Base-by-base conservation (phyloP, 2,113 vertebrate species). In the Apaloderma vittatum region DNA sequence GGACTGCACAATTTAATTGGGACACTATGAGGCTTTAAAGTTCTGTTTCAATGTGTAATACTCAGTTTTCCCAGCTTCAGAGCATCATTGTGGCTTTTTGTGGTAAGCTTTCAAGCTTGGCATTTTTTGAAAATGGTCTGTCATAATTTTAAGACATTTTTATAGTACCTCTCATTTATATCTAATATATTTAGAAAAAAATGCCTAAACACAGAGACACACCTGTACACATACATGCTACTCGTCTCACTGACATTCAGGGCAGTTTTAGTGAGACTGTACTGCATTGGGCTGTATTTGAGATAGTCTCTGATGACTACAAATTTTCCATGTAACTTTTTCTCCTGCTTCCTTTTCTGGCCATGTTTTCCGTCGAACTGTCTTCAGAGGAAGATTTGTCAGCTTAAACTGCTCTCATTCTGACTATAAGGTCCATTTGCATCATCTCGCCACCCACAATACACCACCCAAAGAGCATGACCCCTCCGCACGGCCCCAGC, bases 71-170 rank as follows among this genome's bases (percentile, higher is more conserved):
- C 45, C 54, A 88, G 36, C 29, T 78, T 82, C 65, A 73, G 73
- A 84, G 26, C 58, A 59, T 61, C 36, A 86, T 34, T 9, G 5
- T 27, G 63, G 36, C 26, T 72, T 74, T 83, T 34, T 55, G 27
- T 6, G 15, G 32, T n/a, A 81, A 68, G 48, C 15, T 55, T 59
- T 73, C 40, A 43, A 23, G 21, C n/a, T 57, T 22, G 67, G 23
- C 12, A 62, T n/a, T 71, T 90, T 90, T 65, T 22, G 10, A 76
- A 80, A 86, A 57, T 46, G 20, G 12, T 46, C 27, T 49, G 22
- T 43, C 48, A 30, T 67, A 67, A 89, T 55, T 86, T 71, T 34
- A 52, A 93, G 75, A 51, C 29, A 46, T 80, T 81, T 57, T 81
- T 57, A 55, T 34, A 12, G 16, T 20, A 71, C 11, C 11, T 76